A percentile compares a stretch with the other conserved stretches of the same genome.
Evolutionary conservation across 1,140 invertebrate genomes (phyloP).

Genomic region (Drosophila orosa): DNA sequence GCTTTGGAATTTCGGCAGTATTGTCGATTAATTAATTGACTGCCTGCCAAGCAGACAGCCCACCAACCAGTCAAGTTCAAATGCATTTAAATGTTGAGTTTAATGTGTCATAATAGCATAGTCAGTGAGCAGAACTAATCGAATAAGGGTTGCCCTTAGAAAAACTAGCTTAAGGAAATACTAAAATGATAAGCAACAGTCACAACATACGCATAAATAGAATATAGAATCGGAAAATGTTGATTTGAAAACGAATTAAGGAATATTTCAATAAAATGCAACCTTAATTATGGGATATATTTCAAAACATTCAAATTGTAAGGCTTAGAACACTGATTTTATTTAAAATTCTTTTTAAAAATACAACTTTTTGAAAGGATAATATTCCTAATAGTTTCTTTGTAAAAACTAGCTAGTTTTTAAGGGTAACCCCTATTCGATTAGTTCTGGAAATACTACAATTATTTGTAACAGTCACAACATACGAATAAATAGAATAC

Average conservation of each 20-base stretch:
- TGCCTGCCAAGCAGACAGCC: slow-evolving; percentile 11
- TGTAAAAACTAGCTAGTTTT: too few relatives aligned
- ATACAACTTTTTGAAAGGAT: background rate
- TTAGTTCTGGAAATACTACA: too few relatives aligned
- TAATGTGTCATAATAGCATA: slow-evolving; percentile 15
- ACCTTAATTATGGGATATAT: background rate
- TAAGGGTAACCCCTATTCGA: too few relatives aligned
- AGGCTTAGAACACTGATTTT: rapidly evolving
- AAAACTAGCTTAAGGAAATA: background rate
- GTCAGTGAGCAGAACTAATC: slow-evolving; percentile 6
- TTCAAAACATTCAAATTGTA: background rate
- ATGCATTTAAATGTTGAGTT: slow-evolving; percentile 34
- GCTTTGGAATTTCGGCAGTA: slow-evolving; percentile 64
- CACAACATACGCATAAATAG: background rate
- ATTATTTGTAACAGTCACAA: too few relatives aligned
- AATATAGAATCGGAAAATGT: too few relatives aligned
- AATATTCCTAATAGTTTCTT: too few relatives aligned
- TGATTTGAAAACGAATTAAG: background rate
- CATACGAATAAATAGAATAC: too few relatives aligned
- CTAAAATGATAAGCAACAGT: background rate
- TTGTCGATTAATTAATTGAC: slow-evolving; percentile 65
- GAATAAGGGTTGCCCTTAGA: background rate
- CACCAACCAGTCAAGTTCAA: slow-evolving; percentile 39
- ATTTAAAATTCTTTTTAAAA: background rate
- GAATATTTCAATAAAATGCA: background rate